Percentiles rank a stretch among this genome's conserved stretches.
phyloP scores from a whole-genome alignment of 2,797 vertebrate species.

The Phaenicophaeus curvirostris region DNA sequence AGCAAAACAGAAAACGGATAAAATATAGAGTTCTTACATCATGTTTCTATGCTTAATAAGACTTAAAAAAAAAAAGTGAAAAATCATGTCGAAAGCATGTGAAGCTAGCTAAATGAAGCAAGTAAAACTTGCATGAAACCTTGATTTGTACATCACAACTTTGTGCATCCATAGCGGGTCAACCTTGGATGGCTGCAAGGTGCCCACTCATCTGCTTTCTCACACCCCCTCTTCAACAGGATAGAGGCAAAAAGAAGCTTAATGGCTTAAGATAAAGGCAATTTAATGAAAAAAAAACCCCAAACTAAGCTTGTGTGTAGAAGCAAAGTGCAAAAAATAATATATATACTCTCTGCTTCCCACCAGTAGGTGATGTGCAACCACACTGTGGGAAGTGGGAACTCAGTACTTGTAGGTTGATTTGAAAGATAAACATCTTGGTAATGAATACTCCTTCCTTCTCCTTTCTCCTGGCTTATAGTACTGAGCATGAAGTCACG shows the following conservation, averaged over 20 bases:
- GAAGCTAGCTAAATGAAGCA: background rate
- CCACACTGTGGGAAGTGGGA: background rate
- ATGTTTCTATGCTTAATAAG: background rate
- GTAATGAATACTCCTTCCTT: background rate
- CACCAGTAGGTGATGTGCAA: background rate
- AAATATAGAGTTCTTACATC: background rate
- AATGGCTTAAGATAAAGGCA: background rate
- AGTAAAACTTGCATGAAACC: background rate
- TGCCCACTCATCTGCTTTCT: background rate
- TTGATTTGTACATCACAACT: background rate
- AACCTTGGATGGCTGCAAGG: background rate
- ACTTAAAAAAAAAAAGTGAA: background rate
- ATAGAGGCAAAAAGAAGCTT: background rate
- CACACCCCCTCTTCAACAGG: background rate
- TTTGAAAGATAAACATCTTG: background rate
- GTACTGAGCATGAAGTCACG: rapidly evolving
- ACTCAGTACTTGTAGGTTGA: background rate
- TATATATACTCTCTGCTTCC: background rate
- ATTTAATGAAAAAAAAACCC: background rate
- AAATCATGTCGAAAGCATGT: background rate
- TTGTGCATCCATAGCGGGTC: background rate
- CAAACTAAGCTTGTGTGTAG: background rate
- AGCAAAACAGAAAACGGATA: background rate
- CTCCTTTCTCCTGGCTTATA: too few species aligned
- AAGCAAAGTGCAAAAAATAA: background rate